These are phyloP conservation scores for Zalophus californianus DNA, from an alignment of 2,797 vertebrate genomes.

Conservation along the genomic window DNA sequence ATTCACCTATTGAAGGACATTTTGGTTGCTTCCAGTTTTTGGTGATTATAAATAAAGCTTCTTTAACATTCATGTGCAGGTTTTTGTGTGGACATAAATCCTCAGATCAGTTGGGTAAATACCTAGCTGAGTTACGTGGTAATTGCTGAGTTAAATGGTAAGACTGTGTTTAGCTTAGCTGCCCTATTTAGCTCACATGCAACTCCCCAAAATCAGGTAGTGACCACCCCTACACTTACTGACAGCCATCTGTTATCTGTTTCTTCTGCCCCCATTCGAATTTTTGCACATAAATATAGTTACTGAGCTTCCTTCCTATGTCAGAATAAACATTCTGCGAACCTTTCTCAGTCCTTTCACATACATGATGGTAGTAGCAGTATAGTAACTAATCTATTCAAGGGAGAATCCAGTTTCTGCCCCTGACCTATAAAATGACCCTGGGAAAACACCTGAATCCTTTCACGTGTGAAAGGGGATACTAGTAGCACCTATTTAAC, in stretches of 20 bases:
- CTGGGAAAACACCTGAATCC: background rate
- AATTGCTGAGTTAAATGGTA: background rate
- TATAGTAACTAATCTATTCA: background rate
- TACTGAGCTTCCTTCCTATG: background rate
- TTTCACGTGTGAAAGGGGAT: slow-evolving; percentile 22
- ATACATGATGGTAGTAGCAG: background rate
- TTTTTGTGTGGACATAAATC: background rate
- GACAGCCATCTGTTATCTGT: background rate
- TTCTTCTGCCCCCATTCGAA: slow-evolving; percentile 10
- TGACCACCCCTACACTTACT: background rate
- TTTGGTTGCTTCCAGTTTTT: slow-evolving; percentile 17
- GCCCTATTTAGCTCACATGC: background rate
- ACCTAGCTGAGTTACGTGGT: background rate
- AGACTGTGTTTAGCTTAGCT: background rate
- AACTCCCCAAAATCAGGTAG: background rate
- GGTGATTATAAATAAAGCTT: background rate
- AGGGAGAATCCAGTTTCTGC: background rate
- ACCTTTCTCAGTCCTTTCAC: background rate
- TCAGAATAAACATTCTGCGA: slow-evolving; percentile 2
- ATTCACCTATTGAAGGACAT: background rate
- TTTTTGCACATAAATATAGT: background rate
- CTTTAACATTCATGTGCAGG: background rate
- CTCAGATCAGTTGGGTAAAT: background rate
- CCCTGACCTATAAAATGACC: background rate
- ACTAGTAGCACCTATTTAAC: background rate